A percentile compares a stretch with the other conserved stretches of the same genome.
Evolutionary conservation across 1,140 invertebrate species (phyloP).

Genomic region (Arctopsyche grandis): DNA sequence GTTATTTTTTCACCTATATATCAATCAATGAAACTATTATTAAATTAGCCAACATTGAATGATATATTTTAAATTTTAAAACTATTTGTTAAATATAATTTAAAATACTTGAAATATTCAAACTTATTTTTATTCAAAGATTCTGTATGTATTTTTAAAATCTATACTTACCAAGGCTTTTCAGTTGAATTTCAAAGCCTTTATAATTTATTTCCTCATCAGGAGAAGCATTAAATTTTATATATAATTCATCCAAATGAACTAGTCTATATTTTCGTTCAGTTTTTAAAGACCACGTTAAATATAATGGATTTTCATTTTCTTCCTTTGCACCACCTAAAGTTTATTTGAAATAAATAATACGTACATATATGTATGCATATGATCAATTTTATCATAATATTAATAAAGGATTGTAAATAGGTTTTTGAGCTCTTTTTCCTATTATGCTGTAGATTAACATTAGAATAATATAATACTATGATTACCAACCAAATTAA

Average conservation of each 20-base stretch:
- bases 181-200: constrained; percentile 50
- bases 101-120: no score
- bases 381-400: no score
- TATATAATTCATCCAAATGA: constrained; percentile 42
- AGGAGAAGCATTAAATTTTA: constrained; percentile 36
- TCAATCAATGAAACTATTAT: not conserved
- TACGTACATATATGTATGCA: no score
- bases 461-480: no score
- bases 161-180: constrained; percentile 39
- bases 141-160: no score
- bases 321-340: not conserved
- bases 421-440: no score
- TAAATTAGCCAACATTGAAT: constrained; percentile 12
- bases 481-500: no score
- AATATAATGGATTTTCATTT: constrained; percentile 37
- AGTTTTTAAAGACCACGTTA: constrained; percentile 39
- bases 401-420: no score
- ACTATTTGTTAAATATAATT: no score
- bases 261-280: constrained; percentile 42
- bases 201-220: constrained; percentile 29
- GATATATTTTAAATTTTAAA: constrained; percentile 22
- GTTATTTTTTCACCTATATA: constrained; percentile 24
- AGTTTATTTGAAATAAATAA: constrained; percentile 11
- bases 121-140: no score
- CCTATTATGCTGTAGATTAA: no score